A percentile compares a stretch with the other conserved stretches of the same genome.
Evolutionary conservation across 2,797 vertebrate species (phyloP).

Genomic region (Lemur catta): DNA sequence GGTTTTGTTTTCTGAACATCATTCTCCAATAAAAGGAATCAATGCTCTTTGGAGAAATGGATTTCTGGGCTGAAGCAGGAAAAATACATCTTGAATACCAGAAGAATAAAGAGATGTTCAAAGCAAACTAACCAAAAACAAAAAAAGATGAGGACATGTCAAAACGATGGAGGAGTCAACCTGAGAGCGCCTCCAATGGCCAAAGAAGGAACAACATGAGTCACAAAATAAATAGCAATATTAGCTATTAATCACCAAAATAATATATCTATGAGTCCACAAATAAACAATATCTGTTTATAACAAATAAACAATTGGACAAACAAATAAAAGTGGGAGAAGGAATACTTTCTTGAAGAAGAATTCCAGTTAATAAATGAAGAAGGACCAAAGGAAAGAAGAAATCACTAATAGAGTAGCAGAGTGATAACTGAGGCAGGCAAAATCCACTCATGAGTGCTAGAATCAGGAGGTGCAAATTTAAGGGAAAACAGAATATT

Average conservation of each 20-base stretch:
- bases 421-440: background rate
- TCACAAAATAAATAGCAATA: background rate
- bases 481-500: background rate
- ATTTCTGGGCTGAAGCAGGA: background rate
- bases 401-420: background rate
- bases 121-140: background rate
- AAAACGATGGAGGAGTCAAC: background rate
- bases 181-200: background rate
- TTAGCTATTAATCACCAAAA: background rate
- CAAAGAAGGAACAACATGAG: background rate
- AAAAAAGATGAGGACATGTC: rapidly evolving
- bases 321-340: background rate
- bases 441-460: background rate
- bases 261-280: background rate
- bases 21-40: background rate
- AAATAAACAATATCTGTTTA: too few relatives aligned
- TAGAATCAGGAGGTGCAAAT: background rate
- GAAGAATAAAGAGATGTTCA: background rate
- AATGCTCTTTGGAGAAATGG: background rate
- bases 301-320: background rate
- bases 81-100: background rate
- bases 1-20: background rate
- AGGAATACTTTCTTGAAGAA: background rate
- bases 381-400: background rate
- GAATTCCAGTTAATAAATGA: background rate